Evolutionary conservation across 2,797 vertebrate species (phyloP), one percentile per base, ranked within the genome.

Genomic region (Sciurus carolinensis): DNA sequence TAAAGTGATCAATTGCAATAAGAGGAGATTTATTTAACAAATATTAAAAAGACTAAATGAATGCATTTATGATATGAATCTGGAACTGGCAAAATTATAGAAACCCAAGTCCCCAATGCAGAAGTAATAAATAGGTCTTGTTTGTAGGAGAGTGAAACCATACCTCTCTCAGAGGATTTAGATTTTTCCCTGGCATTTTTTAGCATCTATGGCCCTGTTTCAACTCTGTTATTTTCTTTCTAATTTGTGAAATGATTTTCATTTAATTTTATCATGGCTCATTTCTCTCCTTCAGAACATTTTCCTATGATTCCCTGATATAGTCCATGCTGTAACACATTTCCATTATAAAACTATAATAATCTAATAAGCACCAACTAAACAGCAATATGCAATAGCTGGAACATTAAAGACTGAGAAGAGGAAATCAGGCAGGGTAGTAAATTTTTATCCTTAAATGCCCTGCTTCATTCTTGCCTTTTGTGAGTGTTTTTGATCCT

Each of bases 161-260:
- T 88, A 44, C 73, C 18, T 95, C 28, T 92, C 80, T 97, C 90
- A 14, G 36, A 95, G 52, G 59, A 92, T 83, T 95, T 93, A 75
- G 69, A 86, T 88, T 92, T 97, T 95, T 85, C 52, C n/a, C 67
- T 73, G 47, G 62, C 73, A 90, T 91, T 89, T 94, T 87, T 95
- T 97, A 97, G 84, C 80, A 85, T 83, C n/a, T 22, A 44, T 82
- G 73, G n/a, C 47, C 91, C 82, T 95, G 80, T 97, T 97, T 97
- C 95, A 94, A 57, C 28, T 59, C 79, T 95, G 52, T 96, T 96
- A 94, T 97, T 98, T 97, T 97, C 82, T 87, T 82, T 64, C 87
- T 94, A 94, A 97, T 96, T 96, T 96, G 80, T 96, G 50, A 96
- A 95, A 91, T 97, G 94, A 87, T 96, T 97, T 97, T 97, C 91